These are phyloP conservation scores for Coleophora flavipennella DNA, from an alignment of 2,888 invertebrate genomes.

Conservation along the genomic window DNA sequence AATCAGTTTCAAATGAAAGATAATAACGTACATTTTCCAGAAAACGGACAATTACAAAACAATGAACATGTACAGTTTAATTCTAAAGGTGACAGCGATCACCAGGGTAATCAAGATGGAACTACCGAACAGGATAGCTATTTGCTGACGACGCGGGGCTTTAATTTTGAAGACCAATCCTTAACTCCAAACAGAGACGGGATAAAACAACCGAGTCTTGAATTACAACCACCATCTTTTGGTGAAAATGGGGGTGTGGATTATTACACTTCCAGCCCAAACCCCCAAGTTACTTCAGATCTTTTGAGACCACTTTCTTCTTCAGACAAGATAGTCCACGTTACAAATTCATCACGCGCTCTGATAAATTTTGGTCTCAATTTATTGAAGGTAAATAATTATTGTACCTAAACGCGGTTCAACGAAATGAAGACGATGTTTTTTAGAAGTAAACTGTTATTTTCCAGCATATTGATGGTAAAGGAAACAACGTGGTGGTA, in stretches of 20 bases:
- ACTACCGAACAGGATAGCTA: background rate
- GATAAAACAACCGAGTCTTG: conserved; percentile 6
- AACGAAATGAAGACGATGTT: background rate
- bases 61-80: background rate
- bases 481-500: conserved; percentile 44
- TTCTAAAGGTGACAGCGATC: background rate
- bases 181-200: background rate
- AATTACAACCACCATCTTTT: conserved; percentile 7
- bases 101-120: too few relatives aligned
- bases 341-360: conserved; percentile 22
- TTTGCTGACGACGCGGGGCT: background rate
- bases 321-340: too few relatives aligned
- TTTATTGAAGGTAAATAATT: conserved; percentile 36
- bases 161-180: too few relatives aligned
- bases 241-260: background rate
- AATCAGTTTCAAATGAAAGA: background rate
- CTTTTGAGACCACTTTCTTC: background rate
- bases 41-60: conserved; percentile 7
- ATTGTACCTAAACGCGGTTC: too few relatives aligned
- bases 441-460: background rate
- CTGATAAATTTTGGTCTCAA: conserved; percentile 40
- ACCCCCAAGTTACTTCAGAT: background rate
- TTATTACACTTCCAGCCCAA: background rate
- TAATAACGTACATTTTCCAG: conserved; percentile 12
- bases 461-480: conserved; percentile 23